Conservation (phyloP, 1,140 invertebrate species). For the Formica selysi region DNA sequence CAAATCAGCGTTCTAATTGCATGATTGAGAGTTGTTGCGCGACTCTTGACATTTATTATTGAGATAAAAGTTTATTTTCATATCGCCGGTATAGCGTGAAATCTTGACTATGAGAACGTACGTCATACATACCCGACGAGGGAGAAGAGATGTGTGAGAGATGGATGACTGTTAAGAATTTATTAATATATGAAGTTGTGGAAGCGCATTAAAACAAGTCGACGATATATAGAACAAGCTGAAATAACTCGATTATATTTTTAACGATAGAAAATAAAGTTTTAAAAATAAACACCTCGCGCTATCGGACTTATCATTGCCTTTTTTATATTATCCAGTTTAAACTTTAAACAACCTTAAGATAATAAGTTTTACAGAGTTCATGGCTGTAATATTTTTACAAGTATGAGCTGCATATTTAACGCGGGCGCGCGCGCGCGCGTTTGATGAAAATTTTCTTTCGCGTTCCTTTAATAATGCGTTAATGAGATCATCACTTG, state of each 20-base stretch:
- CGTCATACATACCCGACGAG: not conserved
- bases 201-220: slow-evolving; percentile 18
- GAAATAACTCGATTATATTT: slow-evolving; percentile 57
- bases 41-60: slow-evolving; percentile 28
- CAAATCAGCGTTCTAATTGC: not conserved
- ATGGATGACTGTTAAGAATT: slow-evolving; percentile 36
- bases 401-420: not conserved
- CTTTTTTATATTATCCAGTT: not conserved
- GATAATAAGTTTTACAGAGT: not conserved
- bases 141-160: not conserved
- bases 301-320: not conserved
- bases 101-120: slow-evolving; percentile 6
- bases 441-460: not conserved
- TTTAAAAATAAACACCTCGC: slow-evolving; percentile 43
- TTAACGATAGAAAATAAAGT: slow-evolving; percentile 47
- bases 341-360: slow-evolving; percentile 22
- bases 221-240: slow-evolving; percentile 32
- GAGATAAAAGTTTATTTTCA: slow-evolving; percentile 15
- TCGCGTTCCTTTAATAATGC: not conserved
- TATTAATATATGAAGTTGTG: slow-evolving; percentile 49
- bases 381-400: slow-evolving; percentile 1
- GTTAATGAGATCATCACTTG: not conserved
- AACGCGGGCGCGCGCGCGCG: not conserved
- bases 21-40: not conserved
- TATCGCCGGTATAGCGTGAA: slow-evolving; percentile 21